phyloP scores from a whole-genome alignment of 2,113 vertebrate genomes.

The Boulengeromyrus knoepffleri region DNA sequence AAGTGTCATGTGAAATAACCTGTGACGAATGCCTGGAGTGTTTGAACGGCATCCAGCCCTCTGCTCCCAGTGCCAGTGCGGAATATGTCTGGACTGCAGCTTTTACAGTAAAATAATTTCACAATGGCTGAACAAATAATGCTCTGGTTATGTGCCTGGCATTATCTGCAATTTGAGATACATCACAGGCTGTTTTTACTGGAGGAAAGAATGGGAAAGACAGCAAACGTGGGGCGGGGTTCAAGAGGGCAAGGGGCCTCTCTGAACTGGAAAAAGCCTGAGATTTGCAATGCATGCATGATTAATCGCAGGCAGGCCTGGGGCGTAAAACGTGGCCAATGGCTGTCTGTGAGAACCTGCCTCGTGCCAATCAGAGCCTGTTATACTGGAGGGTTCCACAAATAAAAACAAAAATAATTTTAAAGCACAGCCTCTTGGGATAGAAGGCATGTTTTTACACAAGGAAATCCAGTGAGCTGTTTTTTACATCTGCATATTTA shows the following conservation, averaged over 20 bases:
- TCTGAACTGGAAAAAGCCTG: constrained; percentile 51
- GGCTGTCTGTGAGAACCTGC: constrained; percentile 52
- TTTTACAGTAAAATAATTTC: constrained; percentile 41
- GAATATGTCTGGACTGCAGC: constrained; percentile 26
- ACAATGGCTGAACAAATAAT: constrained; percentile 57
- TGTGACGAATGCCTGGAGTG: neutral
- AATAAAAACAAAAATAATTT: constrained; percentile 10
- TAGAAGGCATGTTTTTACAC: constrained; percentile 43
- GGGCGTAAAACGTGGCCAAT: constrained; percentile 30
- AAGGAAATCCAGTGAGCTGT: constrained; percentile 39
- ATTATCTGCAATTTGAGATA: constrained; percentile 51
- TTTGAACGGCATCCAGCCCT: constrained; percentile 36
- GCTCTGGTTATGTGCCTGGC: constrained; percentile 33
- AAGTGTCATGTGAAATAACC: neutral
- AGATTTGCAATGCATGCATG: constrained; percentile 43
- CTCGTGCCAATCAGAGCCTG: constrained; percentile 34
- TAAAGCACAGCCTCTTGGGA: constrained; percentile 36
- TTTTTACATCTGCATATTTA: constrained; percentile 42
- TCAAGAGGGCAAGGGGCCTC: constrained; percentile 40
- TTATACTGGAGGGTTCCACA: constrained; percentile 24
- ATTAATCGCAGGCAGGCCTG: constrained; percentile 35
- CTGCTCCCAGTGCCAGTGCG: constrained; percentile 19
- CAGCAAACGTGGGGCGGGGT: constrained; percentile 28
- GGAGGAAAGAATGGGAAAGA: constrained; percentile 56
- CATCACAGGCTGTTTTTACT: constrained; percentile 53